Evolutionary conservation across 2,888 invertebrate genomes (phyloP).

Genomic region (Cancer borealis): DNA sequence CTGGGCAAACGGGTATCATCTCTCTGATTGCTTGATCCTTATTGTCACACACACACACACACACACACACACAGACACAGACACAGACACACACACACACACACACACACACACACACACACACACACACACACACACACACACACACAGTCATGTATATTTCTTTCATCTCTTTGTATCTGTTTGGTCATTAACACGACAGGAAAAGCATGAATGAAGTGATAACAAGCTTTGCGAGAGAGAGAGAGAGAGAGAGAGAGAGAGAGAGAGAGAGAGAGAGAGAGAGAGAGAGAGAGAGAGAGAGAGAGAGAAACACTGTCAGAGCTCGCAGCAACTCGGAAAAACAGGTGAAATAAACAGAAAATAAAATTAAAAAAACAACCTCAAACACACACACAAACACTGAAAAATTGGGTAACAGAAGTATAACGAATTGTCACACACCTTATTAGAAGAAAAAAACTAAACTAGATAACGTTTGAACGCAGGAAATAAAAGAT

Average conservation of each 20-base stretch:
- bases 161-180: background rate
- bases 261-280: background rate
- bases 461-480: too few relatives aligned
- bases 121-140: background rate
- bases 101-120: constrained; percentile 20
- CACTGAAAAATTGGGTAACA: background rate
- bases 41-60: constrained; percentile 9
- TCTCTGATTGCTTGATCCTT: background rate
- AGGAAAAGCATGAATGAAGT: constrained; percentile 7
- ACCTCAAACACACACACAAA: background rate
- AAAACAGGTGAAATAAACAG: too few relatives aligned
- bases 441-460: too few relatives aligned
- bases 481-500: too few relatives aligned
- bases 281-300: constrained; percentile 9
- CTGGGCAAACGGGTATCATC: background rate
- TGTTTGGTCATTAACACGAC: background rate
- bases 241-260: background rate
- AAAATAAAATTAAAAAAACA: background rate
- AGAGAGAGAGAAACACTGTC: constrained; percentile 5
- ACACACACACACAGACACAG: background rate
- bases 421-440: too few relatives aligned
- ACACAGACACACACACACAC: constrained; percentile 8
- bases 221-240: background rate
- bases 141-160: background rate
- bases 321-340: background rate